These are phyloP conservation scores for Pseudolycoriella hygida DNA, from an alignment of 2,888 invertebrate species.

Conservation along the genomic window DNA sequence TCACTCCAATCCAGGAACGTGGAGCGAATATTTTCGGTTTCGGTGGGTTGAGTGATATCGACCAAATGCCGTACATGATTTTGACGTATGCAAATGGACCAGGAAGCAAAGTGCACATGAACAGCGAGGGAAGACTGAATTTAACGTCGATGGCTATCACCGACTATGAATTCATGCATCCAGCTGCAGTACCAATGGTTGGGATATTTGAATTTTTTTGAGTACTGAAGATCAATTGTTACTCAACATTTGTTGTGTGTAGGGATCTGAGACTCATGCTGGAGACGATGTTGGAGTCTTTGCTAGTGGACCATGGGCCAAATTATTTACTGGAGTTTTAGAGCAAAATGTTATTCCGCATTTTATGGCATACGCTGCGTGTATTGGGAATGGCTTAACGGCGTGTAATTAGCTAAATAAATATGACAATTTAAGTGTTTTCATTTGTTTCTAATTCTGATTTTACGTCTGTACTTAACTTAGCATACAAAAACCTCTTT, in stretches of 20 bases:
- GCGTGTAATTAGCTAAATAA: conserved; percentile 11
- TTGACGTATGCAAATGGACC: conserved; percentile 62
- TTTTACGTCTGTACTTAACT: no score
- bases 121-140: conserved; percentile 16
- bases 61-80: conserved; percentile 43
- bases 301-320: conserved; percentile 61
- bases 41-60: conserved; percentile 24
- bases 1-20: conserved; percentile 31
- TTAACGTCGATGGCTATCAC: conserved; percentile 16
- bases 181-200: conserved; percentile 37
- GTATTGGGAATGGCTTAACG: conserved; percentile 43
- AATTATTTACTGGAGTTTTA: conserved; percentile 60
- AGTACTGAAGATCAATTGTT: no score
- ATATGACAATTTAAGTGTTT: no score
- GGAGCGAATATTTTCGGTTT: conserved; percentile 32
- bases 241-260: no score
- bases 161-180: conserved; percentile 27
- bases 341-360: conserved; percentile 68
- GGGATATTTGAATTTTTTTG: no score
- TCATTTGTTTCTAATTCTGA: no score
- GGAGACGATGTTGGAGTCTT: conserved; percentile 67
- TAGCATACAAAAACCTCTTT: no score
- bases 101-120: conserved; percentile 23
- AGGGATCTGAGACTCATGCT: conserved; percentile 44
- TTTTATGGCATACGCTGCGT: conserved; percentile 52